Base-by-base conservation (phyloP, 1,140 invertebrate genomes). In the Pentalonia nigronervosa region DNA sequence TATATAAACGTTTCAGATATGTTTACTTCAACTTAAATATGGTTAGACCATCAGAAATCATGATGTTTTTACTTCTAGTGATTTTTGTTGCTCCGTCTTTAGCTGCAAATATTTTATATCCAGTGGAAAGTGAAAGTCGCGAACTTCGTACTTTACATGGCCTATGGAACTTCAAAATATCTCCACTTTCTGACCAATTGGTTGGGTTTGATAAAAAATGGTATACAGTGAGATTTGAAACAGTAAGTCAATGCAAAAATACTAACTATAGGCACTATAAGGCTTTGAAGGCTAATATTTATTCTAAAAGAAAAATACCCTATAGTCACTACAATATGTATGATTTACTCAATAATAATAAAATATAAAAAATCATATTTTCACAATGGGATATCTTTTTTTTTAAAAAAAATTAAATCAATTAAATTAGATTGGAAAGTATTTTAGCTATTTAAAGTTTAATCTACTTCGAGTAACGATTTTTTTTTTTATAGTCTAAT, bases 101-200 rank as follows among this genome's bases (percentile, higher is more conserved):
- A 30, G 47, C 60, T 76, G 30, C 47, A 86, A 36, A 84, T 86
- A 41, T 83, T 45, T 56, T 93, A 23, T 93, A 84, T 56, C 91
- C 91, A 1, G 34, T 53, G 14, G 91, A 93, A 84, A 93, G 91
- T 34, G 91, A 93, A 53, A 93, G 91, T 56, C 91, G 91, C 4
- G 91, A 93, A 93, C 6, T 93, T 4, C 91, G 91, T 86, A 84
- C 91, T 41, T 2, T 93, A 50, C 76, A 93, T n/a, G 91, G 91
- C 7, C 6, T 93, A 1, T 93, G 91, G 91, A 86, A 93, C 25
- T 93, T 93, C 17, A 93, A 93, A 53, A 93, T 93, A 84, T 93
- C 91, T 83, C 48, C 91, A 25, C 17, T 17, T 4, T 41, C n/a
- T 9, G 14, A 83, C 41, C 91, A 93, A 56, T 1, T 41, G 41